Evolutionary conservation across 2,888 invertebrate species (phyloP).

Genomic region (Leucophora obtusa): DNA sequence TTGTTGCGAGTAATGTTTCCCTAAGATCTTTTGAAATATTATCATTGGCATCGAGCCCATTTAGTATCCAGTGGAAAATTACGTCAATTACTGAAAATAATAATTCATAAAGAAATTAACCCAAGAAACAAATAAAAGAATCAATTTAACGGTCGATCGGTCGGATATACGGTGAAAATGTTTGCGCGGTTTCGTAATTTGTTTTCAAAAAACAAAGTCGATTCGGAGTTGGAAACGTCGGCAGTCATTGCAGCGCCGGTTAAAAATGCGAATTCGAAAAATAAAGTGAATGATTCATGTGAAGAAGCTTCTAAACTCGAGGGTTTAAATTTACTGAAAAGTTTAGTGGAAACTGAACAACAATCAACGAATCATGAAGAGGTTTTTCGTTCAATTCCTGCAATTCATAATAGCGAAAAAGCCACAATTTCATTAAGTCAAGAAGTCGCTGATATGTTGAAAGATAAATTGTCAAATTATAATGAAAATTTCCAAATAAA

Average conservation of each 20-base stretch:
- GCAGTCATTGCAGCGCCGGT: not conserved
- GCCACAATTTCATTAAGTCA: conserved; percentile 26
- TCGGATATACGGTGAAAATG: conserved; percentile 67
- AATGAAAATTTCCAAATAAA: not conserved
- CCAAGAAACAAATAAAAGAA: conserved; percentile 3
- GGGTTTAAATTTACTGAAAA: conserved; percentile 35
- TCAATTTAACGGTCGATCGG: conserved; percentile 12
- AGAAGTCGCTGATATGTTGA: conserved; percentile 35
- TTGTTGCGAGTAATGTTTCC: conserved; percentile 18
- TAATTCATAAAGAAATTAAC: conserved; percentile 2
- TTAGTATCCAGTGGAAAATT: conserved; percentile 34
- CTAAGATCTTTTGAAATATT: conserved; percentile 37
- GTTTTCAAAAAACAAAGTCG: conserved; percentile 72
- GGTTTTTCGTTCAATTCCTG: not conserved
- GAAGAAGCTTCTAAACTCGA: conserved; percentile 15
- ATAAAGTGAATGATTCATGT: not conserved
- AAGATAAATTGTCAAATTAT: conserved; percentile 34
- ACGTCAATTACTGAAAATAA: conserved; percentile 24
- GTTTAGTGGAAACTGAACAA: conserved; percentile 46
- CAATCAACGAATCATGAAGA: not conserved
- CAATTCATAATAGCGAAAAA: not conserved
- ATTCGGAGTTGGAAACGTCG: conserved; percentile 40
- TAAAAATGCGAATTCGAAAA: conserved; percentile 9
- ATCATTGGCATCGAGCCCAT: conserved; percentile 71
- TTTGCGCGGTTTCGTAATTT: conserved; percentile 76